Base-by-base conservation (phyloP, 2,888 invertebrate genomes). In the Nomada ruficornis region DNA sequence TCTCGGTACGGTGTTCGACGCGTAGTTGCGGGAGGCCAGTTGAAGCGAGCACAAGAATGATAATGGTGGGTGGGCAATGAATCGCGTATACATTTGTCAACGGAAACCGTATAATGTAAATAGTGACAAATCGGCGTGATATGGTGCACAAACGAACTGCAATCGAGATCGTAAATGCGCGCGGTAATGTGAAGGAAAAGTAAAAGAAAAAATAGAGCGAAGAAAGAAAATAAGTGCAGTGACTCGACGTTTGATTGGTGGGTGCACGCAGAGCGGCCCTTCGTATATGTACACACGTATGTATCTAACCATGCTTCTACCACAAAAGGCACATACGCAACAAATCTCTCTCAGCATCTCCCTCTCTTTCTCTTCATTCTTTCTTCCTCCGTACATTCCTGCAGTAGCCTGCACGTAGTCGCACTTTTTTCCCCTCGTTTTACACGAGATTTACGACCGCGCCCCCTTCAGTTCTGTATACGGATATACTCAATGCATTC, bases 191-290 rank as follows among this genome's bases (percentile, higher is more conserved):
- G 83, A 83, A 63, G 70, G 68, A 78, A 50, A 67, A 55, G 65
- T 64, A 59, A 52, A 50, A 7, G 9, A 20, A 54, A 54, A 10
- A 54, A 72, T 44, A 62, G 55, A 47, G 74, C 64, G 42, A 57
- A 44, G 29, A 55, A 71, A 76, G 64, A 76, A 47, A 11, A 47
- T 15, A 47, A 86, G 84, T 80, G 80, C 85, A 71, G 85, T 84
- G 84, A 74, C 83, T 84, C 75, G 79, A 77, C 76, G 54, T 87
- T 77, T 80, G 82, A 87, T 87, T 84, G 72, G 84, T 64, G 67
- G 36, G 84, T 86, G 73, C 77, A 86, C 67, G 83, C 81, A 85
- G 71, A 77, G 83, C 77, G 72, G 75, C 76, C 77, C 76, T 54
- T 57, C 57, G 23, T 57, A 23, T 60, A 84, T 63, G 60, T 67